Percentiles rank a stretch among this genome's conserved stretches.
Evolutionary conservation across 1,140 invertebrate genomes (phyloP).

Genomic region (Formica selysi): DNA sequence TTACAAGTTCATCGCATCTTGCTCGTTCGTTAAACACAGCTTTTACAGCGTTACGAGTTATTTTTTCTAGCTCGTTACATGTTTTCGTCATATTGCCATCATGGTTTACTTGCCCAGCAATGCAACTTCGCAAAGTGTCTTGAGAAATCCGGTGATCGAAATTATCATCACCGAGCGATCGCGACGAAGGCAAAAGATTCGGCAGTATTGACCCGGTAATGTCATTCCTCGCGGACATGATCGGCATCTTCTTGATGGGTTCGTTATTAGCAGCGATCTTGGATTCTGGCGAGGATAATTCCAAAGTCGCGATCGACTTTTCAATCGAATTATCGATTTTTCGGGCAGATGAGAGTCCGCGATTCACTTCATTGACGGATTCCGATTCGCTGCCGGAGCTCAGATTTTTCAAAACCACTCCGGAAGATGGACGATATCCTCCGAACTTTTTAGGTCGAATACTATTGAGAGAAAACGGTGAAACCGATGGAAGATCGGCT

Average conservation of each 20-base stretch:
- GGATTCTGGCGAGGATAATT: conserved; percentile 25
- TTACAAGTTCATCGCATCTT: background rate
- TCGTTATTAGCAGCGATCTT: background rate
- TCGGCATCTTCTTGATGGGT: conserved; percentile 2
- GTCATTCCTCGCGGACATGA: conserved; percentile 13
- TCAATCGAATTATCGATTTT: background rate
- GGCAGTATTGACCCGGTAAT: background rate
- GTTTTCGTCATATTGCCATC: background rate
- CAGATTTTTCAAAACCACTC: conserved; percentile 66
- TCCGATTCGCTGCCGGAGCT: conserved; percentile 73
- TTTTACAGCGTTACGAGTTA: background rate
- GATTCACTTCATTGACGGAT: conserved; percentile 33
- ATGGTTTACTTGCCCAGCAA: background rate
- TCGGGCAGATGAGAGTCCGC: background rate
- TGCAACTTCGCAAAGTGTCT: background rate
- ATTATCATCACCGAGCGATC: background rate
- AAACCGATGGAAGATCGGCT: conserved; percentile 22
- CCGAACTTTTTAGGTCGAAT: conserved; percentile 47
- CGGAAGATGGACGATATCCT: conserved; percentile 46
- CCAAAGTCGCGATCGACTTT: background rate
- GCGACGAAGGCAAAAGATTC: conserved; percentile 35
- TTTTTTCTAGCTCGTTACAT: background rate
- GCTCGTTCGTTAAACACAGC: background rate
- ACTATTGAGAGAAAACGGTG: background rate
- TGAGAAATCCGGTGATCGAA: background rate